Percentiles rank a stretch among this genome's conserved stretches.
Conservation (phyloP, 1,140 invertebrate species). For the Diuraphis noxia region DNA sequence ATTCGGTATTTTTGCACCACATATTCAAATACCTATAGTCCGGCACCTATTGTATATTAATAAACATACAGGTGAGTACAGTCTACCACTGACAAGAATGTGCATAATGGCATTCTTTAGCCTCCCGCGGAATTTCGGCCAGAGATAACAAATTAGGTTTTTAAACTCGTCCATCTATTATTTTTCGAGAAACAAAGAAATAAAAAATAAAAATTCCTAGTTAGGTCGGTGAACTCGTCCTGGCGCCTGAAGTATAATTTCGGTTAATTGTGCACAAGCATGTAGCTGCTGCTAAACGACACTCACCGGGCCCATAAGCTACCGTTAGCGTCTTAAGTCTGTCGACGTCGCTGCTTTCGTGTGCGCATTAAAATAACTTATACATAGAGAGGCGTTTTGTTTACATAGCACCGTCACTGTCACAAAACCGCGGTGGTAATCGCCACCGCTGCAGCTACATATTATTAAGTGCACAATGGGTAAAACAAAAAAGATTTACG, state of each 20-base stretch:
- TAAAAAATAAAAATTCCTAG: too few species aligned
- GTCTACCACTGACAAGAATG: not conserved
- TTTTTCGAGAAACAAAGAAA: not conserved
- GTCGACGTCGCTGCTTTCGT: not conserved
- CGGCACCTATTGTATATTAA: not conserved
- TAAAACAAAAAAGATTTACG: conserved; percentile 24
- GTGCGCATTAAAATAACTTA: not conserved
- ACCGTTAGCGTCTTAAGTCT: not conserved
- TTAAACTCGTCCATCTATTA: not conserved
- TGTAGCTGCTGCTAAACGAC: not conserved
- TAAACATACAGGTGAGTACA: not conserved
- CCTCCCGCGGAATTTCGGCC: not conserved
- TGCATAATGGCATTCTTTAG: not conserved
- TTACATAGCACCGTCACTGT: conserved; percentile 15
- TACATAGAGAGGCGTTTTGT: not conserved
- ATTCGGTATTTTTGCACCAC: not conserved
- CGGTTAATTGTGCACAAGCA: not conserved
- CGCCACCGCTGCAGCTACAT: not conserved
- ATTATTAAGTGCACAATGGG: not conserved
- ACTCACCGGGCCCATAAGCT: not conserved
- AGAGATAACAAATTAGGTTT: conserved; percentile 17
- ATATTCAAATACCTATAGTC: not conserved
- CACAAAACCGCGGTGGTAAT: not conserved
- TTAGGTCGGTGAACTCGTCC: conserved; percentile 34
- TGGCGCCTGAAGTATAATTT: not conserved